Evolutionary conservation across 2,797 vertebrate genomes (phyloP).

Genomic region (Clarias fuscus): DNA sequence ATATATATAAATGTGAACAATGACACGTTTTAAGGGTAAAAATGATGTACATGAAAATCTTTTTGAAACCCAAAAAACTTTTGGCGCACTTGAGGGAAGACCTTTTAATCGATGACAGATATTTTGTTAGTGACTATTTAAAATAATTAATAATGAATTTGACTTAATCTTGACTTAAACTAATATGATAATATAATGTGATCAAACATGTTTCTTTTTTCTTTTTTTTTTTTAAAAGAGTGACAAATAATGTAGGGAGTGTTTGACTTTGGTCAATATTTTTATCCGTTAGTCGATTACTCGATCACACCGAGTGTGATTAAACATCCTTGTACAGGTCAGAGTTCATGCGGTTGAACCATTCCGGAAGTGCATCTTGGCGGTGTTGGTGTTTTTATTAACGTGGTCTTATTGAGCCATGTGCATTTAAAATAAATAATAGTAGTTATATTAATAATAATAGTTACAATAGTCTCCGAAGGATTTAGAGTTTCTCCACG

Average conservation of each 20-base stretch:
- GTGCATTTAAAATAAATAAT: background rate
- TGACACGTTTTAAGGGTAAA: background rate
- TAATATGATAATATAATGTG: background rate
- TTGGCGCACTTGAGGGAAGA: background rate
- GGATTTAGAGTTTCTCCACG: background rate
- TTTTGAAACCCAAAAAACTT: background rate
- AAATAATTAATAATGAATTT: background rate
- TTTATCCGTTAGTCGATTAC: background rate
- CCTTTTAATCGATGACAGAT: slow-evolving; percentile 25
- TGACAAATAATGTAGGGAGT: background rate
- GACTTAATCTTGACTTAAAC: background rate
- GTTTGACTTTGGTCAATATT: background rate
- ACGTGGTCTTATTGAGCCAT: background rate
- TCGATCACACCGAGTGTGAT: slow-evolving; percentile 35
- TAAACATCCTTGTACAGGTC: background rate
- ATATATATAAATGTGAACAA: background rate
- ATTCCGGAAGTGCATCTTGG: background rate
- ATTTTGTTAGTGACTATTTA: too few species aligned
- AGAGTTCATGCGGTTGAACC: slow-evolving; percentile 8
- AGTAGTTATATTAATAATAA: too few species aligned
- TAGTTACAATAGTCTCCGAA: background rate
- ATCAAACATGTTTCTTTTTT: background rate
- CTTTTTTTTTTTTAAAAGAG: too few species aligned
- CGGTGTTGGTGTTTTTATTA: slow-evolving; percentile 27
- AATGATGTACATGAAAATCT: background rate